Percentiles rank a stretch among this genome's conserved stretches.
Evolutionary conservation across 2,113 vertebrate species (phyloP).

Genomic region (Myanophis thanlyinensis): DNA sequence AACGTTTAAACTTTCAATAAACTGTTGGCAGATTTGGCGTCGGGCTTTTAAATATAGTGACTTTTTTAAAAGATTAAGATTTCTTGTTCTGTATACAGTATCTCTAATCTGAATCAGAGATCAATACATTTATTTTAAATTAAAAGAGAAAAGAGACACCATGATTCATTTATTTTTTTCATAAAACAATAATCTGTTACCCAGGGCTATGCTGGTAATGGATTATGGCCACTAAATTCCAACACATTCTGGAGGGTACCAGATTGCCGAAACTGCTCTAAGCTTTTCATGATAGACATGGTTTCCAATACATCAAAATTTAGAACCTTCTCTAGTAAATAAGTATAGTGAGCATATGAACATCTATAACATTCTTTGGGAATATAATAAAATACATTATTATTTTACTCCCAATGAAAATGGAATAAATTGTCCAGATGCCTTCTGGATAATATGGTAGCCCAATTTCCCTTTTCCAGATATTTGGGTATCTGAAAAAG

Average conservation of each 20-base stretch:
- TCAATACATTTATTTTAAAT: background rate
- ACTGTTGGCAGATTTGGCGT: background rate
- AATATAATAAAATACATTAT: background rate
- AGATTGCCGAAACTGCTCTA: background rate
- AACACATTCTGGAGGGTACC: background rate
- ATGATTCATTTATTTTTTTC: background rate
- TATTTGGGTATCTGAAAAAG: slow-evolving; percentile 77
- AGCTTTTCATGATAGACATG: background rate
- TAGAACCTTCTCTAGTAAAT: background rate
- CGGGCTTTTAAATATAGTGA: background rate
- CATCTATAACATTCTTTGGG: background rate
- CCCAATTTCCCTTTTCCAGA: slow-evolving; percentile 69
- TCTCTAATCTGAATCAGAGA: background rate
- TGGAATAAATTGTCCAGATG: slow-evolving; percentile 30
- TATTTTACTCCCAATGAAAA: background rate
- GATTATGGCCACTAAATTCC: background rate
- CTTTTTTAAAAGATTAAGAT: background rate
- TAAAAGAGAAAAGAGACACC: background rate
- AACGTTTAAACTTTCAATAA: background rate
- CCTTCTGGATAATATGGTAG: slow-evolving; percentile 9
- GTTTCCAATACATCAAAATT: background rate
- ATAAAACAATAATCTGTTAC: background rate
- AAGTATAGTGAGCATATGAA: background rate
- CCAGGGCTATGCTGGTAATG: background rate
- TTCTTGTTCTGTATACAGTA: background rate